phyloP scores from a whole-genome alignment of 2,113 vertebrate genomes.

The Sclerurus mexicanus region DNA sequence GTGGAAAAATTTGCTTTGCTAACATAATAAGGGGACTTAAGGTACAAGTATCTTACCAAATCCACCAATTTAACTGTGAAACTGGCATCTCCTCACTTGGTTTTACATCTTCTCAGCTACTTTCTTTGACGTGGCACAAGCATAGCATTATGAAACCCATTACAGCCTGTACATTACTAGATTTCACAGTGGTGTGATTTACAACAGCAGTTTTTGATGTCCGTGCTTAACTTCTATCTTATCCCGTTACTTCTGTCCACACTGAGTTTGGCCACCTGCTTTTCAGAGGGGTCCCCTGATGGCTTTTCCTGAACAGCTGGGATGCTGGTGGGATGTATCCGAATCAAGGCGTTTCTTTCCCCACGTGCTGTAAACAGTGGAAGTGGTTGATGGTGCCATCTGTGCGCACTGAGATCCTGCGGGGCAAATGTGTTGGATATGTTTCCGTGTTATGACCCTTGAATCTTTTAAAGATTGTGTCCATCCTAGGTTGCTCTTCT shows the following conservation, averaged over 20 bases:
- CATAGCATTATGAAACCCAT: not conserved
- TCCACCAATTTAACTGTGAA: slow-evolving; percentile 15
- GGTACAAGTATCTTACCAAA: not conserved
- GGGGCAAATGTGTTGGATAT: not conserved
- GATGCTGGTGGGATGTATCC: not conserved
- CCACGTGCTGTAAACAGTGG: not conserved
- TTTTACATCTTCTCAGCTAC: not conserved
- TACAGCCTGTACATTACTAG: not conserved
- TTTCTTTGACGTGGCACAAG: accelerated
- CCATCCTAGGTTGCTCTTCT: not conserved
- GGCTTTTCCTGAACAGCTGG: not conserved
- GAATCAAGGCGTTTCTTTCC: not conserved
- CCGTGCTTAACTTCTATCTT: not conserved
- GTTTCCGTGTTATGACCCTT: not conserved
- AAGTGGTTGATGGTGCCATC: not conserved
- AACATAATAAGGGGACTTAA: not conserved
- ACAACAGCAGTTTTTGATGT: not conserved
- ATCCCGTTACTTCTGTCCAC: not conserved
- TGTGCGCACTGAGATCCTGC: not conserved
- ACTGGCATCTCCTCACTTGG: not conserved
- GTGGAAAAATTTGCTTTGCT: slow-evolving; percentile 38
- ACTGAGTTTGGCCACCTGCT: not conserved
- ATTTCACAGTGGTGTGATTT: not conserved
- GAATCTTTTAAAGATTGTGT: not conserved
- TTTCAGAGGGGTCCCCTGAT: not conserved